These are phyloP conservation scores for Nymphalis urticae DNA, from an alignment of 2,888 invertebrate genomes.

Conservation along the genomic window DNA sequence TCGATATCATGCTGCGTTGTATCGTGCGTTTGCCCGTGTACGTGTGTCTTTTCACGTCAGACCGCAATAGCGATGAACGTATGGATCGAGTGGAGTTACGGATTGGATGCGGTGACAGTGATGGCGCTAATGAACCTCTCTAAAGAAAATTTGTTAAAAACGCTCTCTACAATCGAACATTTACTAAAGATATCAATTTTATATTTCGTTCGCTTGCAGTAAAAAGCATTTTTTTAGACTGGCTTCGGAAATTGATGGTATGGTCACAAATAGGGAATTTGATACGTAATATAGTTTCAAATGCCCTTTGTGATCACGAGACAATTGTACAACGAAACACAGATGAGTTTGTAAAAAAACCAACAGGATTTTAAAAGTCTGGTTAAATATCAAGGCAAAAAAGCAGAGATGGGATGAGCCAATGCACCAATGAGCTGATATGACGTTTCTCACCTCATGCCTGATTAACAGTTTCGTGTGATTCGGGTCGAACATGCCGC, in stretches of 20 bases:
- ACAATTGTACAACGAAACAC: background rate
- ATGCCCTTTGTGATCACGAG: background rate
- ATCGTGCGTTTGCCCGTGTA: constrained; percentile 84
- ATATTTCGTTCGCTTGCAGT: constrained; percentile 1
- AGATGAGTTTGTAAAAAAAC: background rate
- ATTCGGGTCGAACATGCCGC: constrained; percentile 95
- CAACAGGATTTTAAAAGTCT: background rate
- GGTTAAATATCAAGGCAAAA: constrained; percentile 6
- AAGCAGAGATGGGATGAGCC: constrained; percentile 8
- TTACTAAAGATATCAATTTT: background rate
- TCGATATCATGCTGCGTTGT: constrained; percentile 96
- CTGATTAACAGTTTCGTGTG: constrained; percentile 88
- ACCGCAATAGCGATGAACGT: constrained; percentile 69
- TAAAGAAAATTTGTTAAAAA: constrained; percentile 30
- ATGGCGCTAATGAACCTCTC: constrained; percentile 42
- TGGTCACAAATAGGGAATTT: constrained; percentile 10
- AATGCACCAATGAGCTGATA: constrained; percentile 1
- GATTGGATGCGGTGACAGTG: constrained; percentile 62
- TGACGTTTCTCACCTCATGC: constrained; percentile 52
- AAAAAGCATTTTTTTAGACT: constrained; percentile 15
- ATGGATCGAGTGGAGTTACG: constrained; percentile 62
- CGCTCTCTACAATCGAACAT: constrained; percentile 25
- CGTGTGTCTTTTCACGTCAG: constrained; percentile 77
- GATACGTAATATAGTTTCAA: background rate
- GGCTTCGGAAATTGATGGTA: background rate